Evolutionary conservation across 2,797 vertebrate genomes (phyloP).

Genomic region (Poecilia velifera): DNA sequence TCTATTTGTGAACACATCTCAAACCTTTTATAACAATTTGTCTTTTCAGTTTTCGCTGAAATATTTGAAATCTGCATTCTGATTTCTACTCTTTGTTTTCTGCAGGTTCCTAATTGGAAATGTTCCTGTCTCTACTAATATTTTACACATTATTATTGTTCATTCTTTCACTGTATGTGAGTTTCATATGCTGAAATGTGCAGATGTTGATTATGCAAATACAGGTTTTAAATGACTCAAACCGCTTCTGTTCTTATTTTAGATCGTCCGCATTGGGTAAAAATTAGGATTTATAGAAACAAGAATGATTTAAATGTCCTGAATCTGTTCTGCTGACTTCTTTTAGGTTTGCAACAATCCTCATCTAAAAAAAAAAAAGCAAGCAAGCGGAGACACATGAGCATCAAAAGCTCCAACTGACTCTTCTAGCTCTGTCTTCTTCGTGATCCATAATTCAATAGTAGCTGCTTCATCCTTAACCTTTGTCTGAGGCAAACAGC

Average conservation of each 20-base stretch:
- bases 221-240: constrained; percentile 32
- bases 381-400: constrained; percentile 6
- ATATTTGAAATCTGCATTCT: constrained; percentile 17
- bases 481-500: constrained; percentile 59
- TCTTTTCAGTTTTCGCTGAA: constrained; percentile 13
- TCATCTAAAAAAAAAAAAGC: constrained; percentile 21
- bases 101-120: constrained; percentile 26
- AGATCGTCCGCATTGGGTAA: not conserved
- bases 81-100: constrained; percentile 16
- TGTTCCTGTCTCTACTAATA: constrained; percentile 33
- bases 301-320: constrained; percentile 6
- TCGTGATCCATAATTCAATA: constrained; percentile 47
- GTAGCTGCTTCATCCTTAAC: constrained; percentile 30
- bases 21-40: constrained; percentile 37
- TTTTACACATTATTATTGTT: constrained; percentile 46
- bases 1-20: constrained; percentile 42
- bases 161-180: constrained; percentile 43
- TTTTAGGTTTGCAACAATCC: constrained; percentile 26
- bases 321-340: constrained; percentile 30
- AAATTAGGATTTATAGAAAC: not conserved
- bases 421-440: constrained; percentile 15
- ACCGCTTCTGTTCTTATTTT: constrained; percentile 23
- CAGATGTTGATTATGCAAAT: constrained; percentile 56
- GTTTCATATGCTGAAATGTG: constrained; percentile 42
- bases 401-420: not conserved